phyloP scores from a whole-genome alignment of 1,140 invertebrate genomes.

The Copidosoma floridanum region DNA sequence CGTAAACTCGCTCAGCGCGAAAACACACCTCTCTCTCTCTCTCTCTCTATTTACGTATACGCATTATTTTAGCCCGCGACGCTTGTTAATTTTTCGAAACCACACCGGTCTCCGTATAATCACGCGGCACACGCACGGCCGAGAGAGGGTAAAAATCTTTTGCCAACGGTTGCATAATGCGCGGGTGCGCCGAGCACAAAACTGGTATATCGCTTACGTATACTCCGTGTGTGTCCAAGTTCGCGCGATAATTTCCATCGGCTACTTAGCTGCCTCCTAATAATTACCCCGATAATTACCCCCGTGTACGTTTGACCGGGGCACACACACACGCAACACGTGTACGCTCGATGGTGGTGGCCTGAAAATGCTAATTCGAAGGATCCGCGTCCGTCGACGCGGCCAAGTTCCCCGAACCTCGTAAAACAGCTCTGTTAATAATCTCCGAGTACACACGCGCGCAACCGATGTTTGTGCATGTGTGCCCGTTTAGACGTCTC shows the following conservation, averaged over 20 bases:
- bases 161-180: too few relatives aligned
- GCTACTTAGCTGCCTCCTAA: constrained; percentile 51
- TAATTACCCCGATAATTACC: constrained; percentile 56
- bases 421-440: constrained; percentile 20
- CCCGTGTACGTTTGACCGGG: constrained; percentile 28
- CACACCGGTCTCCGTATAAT: too few relatives aligned
- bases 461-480: too few relatives aligned
- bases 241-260: constrained; percentile 50
- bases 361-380: constrained; percentile 53
- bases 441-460: constrained; percentile 3
- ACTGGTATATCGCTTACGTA: constrained; percentile 21
- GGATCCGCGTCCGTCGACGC: too few relatives aligned
- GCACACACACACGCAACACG: background rate
- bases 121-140: constrained; percentile 30
- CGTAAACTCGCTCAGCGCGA: too few relatives aligned
- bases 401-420: constrained; percentile 7
- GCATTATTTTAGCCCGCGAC: too few relatives aligned
- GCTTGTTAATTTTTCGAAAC: too few relatives aligned
- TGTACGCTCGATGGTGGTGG: constrained; percentile 33
- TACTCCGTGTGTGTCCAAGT: constrained; percentile 27
- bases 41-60: too few relatives aligned
- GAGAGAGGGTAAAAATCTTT: too few relatives aligned
- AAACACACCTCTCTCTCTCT: too few relatives aligned
- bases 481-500: too few relatives aligned
- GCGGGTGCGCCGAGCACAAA: too few relatives aligned